A percentile compares a stretch with the other conserved stretches of the same genome.
Conservation (phyloP, 2,113 vertebrate genomes). For the Chloropsis hardwickii region DNA sequence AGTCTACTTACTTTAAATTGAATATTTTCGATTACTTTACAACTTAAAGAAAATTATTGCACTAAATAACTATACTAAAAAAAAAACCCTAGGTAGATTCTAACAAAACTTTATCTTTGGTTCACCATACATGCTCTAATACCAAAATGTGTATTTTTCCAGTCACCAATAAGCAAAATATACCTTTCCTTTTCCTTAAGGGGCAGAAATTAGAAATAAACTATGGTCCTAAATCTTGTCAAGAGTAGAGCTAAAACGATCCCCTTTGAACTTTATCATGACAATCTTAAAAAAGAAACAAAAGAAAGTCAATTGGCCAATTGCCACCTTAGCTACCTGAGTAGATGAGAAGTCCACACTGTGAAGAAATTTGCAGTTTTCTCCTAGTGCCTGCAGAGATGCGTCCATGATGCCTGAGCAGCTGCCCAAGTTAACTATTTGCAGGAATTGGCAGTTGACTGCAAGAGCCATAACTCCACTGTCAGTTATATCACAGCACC, state of each 20-base stretch:
- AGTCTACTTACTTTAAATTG: not conserved
- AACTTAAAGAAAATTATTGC: not conserved
- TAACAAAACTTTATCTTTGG: not conserved
- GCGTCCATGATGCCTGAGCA: conserved; percentile 74
- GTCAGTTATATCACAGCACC: conserved; percentile 76
- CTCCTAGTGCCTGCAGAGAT: conserved; percentile 74
- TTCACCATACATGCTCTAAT: not conserved
- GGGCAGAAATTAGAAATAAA: not conserved
- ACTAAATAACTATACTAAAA: not conserved
- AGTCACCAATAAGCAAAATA: not conserved
- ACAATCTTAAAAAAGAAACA: not conserved
- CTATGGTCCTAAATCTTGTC: not conserved
- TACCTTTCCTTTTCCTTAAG: not conserved
- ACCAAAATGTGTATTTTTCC: not conserved
- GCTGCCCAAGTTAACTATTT: conserved; percentile 74
- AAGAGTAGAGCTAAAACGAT: not conserved
- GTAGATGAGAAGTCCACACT: conserved; percentile 80
- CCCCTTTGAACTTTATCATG: not conserved
- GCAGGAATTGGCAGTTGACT: conserved; percentile 71
- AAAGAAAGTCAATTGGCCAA: not conserved
- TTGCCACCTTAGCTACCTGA: conserved; percentile 53
- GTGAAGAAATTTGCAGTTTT: conserved; percentile 75
- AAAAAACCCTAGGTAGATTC: not conserved
- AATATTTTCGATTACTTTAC: not conserved
- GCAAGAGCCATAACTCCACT: conserved; percentile 77